phyloP scores from a whole-genome alignment of 23 tunicate species.

The Ciona savignyi region DNA sequence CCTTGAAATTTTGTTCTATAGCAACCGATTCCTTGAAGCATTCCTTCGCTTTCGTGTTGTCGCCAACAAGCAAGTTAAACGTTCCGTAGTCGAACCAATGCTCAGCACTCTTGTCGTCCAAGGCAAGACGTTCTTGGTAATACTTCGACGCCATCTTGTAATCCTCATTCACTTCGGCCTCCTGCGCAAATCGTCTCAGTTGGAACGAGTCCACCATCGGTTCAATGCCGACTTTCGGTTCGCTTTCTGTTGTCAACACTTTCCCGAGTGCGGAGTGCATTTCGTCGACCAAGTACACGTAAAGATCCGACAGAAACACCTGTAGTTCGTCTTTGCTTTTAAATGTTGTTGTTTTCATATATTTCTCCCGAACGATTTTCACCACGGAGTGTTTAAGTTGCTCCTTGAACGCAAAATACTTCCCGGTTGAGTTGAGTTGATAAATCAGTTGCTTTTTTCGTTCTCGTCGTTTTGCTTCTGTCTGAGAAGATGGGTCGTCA shows the following conservation, averaged over 20 bases:
- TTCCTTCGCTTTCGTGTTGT: slow-evolving; percentile 70
- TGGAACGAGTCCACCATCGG: slow-evolving; percentile 50
- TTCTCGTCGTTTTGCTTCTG: slow-evolving; percentile 35
- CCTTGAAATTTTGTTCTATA: slow-evolving; percentile 43
- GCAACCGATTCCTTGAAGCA: slow-evolving; percentile 88
- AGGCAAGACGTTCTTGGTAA: slow-evolving; percentile 54
- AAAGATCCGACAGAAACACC: slow-evolving; percentile 74
- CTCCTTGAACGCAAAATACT: slow-evolving; percentile 93
- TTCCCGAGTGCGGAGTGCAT: slow-evolving; percentile 74
- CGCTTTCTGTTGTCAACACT: slow-evolving; percentile 34
- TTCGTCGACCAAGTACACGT: slow-evolving; percentile 89
- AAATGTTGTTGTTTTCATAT: slow-evolving; percentile 81
- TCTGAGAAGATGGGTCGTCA: background rate
- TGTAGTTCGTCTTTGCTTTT: slow-evolving; percentile 58
- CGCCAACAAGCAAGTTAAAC: slow-evolving; percentile 51
- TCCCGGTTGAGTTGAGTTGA: slow-evolving; percentile 77
- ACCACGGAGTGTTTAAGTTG: slow-evolving; percentile 92
- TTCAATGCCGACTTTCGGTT: slow-evolving; percentile 18
- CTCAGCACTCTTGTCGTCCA: slow-evolving; percentile 57
- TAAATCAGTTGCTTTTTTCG: slow-evolving; percentile 63
- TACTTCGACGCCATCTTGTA: slow-evolving; percentile 62
- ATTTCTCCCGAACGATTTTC: slow-evolving; percentile 94
- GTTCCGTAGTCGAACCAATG: slow-evolving; percentile 92
- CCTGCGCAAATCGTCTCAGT: slow-evolving; percentile 79
- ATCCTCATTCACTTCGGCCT: slow-evolving; percentile 83